Base-by-base conservation (phyloP, 1,140 invertebrate genomes). In the Popillia japonica region DNA sequence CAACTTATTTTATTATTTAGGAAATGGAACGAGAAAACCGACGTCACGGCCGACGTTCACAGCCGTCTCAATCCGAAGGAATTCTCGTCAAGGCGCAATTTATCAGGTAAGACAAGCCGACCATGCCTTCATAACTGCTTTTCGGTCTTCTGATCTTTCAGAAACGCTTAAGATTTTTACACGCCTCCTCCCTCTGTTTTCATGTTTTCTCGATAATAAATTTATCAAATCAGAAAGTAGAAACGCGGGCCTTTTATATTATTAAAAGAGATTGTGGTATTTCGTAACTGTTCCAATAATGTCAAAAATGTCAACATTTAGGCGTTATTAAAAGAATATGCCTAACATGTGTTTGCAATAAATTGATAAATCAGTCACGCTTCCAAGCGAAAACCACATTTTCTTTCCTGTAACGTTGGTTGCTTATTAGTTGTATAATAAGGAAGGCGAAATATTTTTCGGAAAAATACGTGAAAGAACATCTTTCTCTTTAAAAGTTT, bases 11-110 rank as follows among this genome's bases (percentile, higher is more conserved):
- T 22, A 48, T 76, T 76, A 48, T 77, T 75, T 23, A 80, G 80
- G 76, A 80, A 78, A 40, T 80, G 80, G 80, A 75, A 40, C 20
- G 78, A 76, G 72, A 80, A 78, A 72, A 64, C 75, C 14, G 72
- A 75, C 55, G 76, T 75, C 17, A 68, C 73, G 73, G 75, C 59
- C 20, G 79, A 80, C 22, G 72, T 74, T 42, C 34, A 74, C 9
- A 76, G 48, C 61, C 77, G 77, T 72, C 68, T 78, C 17, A 79
- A 79, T 79, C 44, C 75, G 23, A 79, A 80, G 61, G 80, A 80
- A 42, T 41, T 72, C 10, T 22, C 68, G 17, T 44, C 80, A 20
- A 76, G 78, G 11, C 73, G 80, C 42, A 78, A 79, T 80, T 59
- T 78, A 77, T 41, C 77, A 22, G 77, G 80, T 81, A 76, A 78